These are phyloP conservation scores for Pardalotus punctatus DNA, from an alignment of 2,113 vertebrate genomes.

Conservation along the genomic window DNA sequence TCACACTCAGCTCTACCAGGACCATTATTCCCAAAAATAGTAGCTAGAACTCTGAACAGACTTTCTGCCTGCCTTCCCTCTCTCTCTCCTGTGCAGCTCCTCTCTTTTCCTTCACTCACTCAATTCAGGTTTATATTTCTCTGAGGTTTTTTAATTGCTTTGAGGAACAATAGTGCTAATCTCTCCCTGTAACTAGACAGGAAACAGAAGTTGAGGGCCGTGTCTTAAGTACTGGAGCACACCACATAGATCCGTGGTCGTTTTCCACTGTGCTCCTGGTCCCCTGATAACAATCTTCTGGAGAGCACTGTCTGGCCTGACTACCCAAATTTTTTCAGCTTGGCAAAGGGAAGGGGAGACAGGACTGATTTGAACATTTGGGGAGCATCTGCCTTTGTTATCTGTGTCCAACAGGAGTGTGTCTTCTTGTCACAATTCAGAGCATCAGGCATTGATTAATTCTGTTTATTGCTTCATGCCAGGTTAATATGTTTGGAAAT, in stretches of 20 bases:
- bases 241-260: neutral
- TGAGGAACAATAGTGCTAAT: neutral
- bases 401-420: neutral
- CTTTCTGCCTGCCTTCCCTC: neutral
- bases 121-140: neutral
- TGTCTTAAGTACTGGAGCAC: neutral
- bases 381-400: neutral
- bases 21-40: neutral
- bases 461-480: neutral
- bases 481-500: neutral
- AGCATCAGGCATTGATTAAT: constrained; percentile 1
- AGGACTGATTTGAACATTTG: neutral
- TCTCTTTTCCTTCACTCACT: neutral
- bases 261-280: neutral
- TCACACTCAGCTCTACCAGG: neutral
- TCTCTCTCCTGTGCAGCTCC: neutral
- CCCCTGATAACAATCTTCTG: neutral
- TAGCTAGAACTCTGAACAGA: neutral
- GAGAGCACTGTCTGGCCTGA: neutral
- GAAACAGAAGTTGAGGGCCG: neutral
- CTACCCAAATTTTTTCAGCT: neutral
- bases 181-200: neutral
- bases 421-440: neutral
- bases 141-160: neutral
- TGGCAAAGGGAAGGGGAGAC: neutral